Conservation (phyloP, 2,113 vertebrate species). For the Cinclus mexicanus region DNA sequence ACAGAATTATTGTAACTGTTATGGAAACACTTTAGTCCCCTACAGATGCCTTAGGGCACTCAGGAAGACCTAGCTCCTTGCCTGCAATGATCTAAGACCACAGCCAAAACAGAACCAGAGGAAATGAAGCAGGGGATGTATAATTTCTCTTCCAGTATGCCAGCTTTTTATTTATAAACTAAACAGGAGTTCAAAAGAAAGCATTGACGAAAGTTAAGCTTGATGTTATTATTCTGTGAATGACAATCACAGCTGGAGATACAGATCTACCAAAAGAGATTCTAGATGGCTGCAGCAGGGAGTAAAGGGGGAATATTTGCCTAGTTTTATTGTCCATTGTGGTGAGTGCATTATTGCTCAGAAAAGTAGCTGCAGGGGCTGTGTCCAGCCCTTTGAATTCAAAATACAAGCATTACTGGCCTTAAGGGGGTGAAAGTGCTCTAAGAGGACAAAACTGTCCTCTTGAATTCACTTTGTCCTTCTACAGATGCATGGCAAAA, state of each 20-base stretch:
- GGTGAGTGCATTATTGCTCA: not conserved
- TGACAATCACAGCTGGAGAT: not conserved
- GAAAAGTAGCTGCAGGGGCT: not conserved
- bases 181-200: not conserved
- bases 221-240: not conserved
- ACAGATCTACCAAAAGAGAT: not conserved
- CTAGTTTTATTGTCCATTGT: not conserved
- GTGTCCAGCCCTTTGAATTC: not conserved
- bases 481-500: not conserved
- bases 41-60: not conserved
- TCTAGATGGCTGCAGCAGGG: not conserved
- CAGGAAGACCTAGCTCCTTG: not conserved
- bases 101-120: not conserved
- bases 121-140: not conserved
- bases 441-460: not conserved
- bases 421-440: not conserved
- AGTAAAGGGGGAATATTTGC: not conserved
- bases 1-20: not conserved
- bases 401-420: not conserved
- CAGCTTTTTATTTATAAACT: not conserved
- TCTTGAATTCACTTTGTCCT: not conserved
- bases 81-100: not conserved
- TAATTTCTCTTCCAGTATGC: not conserved
- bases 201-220: not conserved
- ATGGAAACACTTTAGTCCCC: not conserved